A percentile compares a stretch with the other conserved stretches of the same genome.
Evolutionary conservation across 1,140 invertebrate genomes (phyloP).

Genomic region (Heliconius congener): DNA sequence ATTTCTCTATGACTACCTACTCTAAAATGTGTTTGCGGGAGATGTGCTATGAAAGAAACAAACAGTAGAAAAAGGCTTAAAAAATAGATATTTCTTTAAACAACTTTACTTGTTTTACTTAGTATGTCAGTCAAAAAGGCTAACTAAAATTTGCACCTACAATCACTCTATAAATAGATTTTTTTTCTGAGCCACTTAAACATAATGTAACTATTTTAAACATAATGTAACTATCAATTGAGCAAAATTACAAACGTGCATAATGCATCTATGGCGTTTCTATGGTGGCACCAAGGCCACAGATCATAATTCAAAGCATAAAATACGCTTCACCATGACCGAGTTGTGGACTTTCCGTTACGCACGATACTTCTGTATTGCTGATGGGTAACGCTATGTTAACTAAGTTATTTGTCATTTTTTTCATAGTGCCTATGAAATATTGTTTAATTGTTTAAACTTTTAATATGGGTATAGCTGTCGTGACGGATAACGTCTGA

Average conservation of each 20-base stretch:
- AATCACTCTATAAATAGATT: not conserved
- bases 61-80: no score
- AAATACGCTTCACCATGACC: conserved; percentile 47
- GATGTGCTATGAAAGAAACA: no score
- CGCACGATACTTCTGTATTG: conserved; percentile 31
- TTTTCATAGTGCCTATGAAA: not conserved
- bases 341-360: conserved; percentile 45
- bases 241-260: conserved; percentile 28
- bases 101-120: not conserved
- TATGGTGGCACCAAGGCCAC: conserved; percentile 34
- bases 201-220: not conserved
- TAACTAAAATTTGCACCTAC: not conserved
- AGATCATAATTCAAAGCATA: conserved; percentile 37
- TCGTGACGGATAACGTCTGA: not conserved
- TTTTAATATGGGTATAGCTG: not conserved
- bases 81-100: not conserved
- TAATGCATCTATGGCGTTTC: conserved; percentile 36
- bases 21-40: no score
- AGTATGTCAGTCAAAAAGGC: not conserved
- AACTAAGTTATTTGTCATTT: not conserved
- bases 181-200: not conserved
- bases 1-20: not conserved
- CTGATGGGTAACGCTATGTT: conserved; percentile 11
- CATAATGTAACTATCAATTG: conserved; percentile 1
- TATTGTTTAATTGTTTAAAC: not conserved